Conservation (phyloP, 2,113 vertebrate genomes). For the Microtus oregoni region DNA sequence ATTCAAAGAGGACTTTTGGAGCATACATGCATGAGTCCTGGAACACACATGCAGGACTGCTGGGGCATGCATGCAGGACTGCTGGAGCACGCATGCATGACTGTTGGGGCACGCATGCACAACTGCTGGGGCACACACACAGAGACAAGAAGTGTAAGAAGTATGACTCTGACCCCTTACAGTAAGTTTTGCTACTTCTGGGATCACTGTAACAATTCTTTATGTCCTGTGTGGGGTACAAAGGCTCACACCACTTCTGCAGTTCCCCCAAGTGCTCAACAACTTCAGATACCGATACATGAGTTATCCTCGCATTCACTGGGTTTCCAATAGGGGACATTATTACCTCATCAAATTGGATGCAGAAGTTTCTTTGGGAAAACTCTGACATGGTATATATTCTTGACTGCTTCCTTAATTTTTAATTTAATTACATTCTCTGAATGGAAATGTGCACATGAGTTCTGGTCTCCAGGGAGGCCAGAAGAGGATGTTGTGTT, state of each 20-base stretch:
- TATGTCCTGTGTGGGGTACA: accelerated
- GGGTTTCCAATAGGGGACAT: not conserved
- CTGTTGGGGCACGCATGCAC: not conserved
- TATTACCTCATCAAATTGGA: not conserved
- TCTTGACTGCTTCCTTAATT: not conserved
- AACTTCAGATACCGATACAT: not conserved
- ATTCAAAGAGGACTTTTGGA: too few relatives aligned
- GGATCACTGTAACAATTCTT: not conserved
- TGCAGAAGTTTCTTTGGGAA: not conserved
- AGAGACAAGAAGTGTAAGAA: not conserved
- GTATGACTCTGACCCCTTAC: not conserved
- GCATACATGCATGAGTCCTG: not conserved
- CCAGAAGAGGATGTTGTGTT: not conserved
- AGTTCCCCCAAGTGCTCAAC: not conserved
- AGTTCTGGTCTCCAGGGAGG: not conserved
- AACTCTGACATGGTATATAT: not conserved
- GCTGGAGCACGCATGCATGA: not conserved
- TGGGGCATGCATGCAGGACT: too few relatives aligned
- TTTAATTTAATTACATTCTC: not conserved
- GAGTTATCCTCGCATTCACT: not conserved
- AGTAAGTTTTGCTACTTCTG: not conserved
- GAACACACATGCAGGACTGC: not conserved
- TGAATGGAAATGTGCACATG: not conserved
- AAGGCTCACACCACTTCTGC: not conserved
- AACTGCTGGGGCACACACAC: not conserved